Conservation (phyloP, 1,140 invertebrate species). For the Muscidifurax raptorellus region DNA sequence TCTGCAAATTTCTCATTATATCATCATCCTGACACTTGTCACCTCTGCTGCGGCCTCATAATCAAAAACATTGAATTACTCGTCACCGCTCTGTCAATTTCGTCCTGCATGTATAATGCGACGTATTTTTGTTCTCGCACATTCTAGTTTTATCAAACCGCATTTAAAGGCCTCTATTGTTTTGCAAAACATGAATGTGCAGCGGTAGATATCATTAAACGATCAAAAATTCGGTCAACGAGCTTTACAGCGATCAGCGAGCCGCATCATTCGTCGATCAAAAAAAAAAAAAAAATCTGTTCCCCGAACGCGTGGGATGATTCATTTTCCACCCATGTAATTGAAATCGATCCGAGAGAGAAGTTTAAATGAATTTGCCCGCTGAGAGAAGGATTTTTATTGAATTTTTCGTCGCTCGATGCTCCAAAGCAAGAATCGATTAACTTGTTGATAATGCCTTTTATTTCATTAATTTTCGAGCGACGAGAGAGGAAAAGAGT, state of each 20-base stretch:
- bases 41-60: too few species aligned
- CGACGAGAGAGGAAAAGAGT: neutral
- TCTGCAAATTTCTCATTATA: neutral
- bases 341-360: neutral
- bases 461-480: neutral
- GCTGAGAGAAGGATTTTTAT: neutral
- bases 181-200: neutral
- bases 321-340: neutral
- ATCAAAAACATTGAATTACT: too few species aligned
- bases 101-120: too few species aligned
- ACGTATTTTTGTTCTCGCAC: too few species aligned
- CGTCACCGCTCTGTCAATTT: too few species aligned
- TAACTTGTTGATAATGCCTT: slow-evolving; percentile 1
- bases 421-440: neutral
- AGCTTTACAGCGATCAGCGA: neutral
- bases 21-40: neutral
- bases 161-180: neutral
- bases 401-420: neutral
- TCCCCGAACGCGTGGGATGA: neutral
- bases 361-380: neutral
- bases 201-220: too few species aligned
- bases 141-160: too few species aligned
- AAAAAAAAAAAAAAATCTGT: neutral
- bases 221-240: neutral
- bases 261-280: neutral